phyloP scores from a whole-genome alignment of 53 echinoderm and acorn worm species.

The Temnopleurus reevesii region DNA sequence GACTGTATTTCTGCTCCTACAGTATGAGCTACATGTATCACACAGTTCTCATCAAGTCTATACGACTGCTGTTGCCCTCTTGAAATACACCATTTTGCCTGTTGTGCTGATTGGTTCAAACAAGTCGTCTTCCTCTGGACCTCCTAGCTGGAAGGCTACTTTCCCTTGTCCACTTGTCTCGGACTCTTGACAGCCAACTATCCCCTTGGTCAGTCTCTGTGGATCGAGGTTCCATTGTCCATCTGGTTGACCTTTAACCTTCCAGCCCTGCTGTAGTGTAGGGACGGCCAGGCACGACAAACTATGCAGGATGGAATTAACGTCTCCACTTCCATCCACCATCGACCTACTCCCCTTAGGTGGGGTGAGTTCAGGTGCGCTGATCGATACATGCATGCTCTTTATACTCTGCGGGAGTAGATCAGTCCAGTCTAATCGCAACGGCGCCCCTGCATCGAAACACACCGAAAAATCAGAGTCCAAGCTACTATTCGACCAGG shows the following conservation, averaged over 20 bases:
- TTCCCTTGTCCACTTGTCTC: background rate
- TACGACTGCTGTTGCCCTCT: background rate
- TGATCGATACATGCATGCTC: constrained; percentile 18
- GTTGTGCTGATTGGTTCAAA: constrained; percentile 28
- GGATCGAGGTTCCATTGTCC: background rate
- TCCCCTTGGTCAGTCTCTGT: background rate
- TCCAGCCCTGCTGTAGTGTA: background rate
- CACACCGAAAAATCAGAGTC: constrained; percentile 1
- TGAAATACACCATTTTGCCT: constrained; percentile 22
- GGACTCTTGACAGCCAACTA: background rate
- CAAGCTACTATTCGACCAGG: background rate
- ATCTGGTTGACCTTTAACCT: background rate
- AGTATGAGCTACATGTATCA: no score
- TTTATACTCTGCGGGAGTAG: background rate
- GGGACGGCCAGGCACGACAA: constrained; percentile 30
- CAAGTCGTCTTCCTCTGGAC: constrained; percentile 51
- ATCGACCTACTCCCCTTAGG: background rate
- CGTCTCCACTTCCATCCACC: constrained; percentile 6
- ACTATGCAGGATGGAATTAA: constrained; percentile 40
- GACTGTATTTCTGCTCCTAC: no score
- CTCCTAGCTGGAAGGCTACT: constrained; percentile 74
- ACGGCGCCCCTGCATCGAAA: background rate
- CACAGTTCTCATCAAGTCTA: background rate
- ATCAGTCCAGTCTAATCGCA: background rate
- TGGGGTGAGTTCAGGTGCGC: constrained; percentile 25